Base-by-base conservation (phyloP, 2,888 invertebrate genomes). In the Tridacna crocea region DNA sequence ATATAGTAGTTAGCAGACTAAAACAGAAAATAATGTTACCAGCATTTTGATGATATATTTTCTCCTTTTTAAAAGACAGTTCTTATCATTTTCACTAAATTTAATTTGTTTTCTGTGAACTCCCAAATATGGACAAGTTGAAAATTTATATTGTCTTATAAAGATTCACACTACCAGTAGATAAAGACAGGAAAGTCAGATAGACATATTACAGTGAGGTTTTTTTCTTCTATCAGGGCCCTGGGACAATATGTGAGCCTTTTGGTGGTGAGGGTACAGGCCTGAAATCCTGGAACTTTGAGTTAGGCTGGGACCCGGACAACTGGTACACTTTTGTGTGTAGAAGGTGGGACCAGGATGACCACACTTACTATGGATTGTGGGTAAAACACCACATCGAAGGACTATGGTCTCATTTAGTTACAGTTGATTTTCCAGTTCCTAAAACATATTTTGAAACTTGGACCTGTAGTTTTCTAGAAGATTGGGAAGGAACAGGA, bases 181-280 rank as follows among this genome's bases (percentile, higher is more conserved):
- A 36, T 36, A 36, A 36, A 36, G 36, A 36, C 36, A 36, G 36
- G 2, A 36, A 36, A 36, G 8, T 8, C 8, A 36, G 36, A 36
- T 36, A 36, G 36, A n/a, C 36, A 36, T 36, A 36, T 36, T 2
- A 36, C 36, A 36, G 36, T 4, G 36, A 8, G 2, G 8, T 36
- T 36, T 36, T 2, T 36, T 2, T 36, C 22, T 61, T 61, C 61
- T 13, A 24, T 12, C 24, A 85, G 77, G 88, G 87, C 0, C 88
- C 83, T 22, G 90, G 89, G 15, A 90, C 90, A 0, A 77, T 79
- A 19, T 87, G 83, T 65, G 85, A 88, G 68, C 83, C 86, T 8
- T 90, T 90, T 78, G 90, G 86, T 13, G 88, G 88, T 4, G 89
- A 88, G 76, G 90, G 90, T n/a, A 82, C 83, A 3, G 89, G 89